Evolutionary conservation across 2,888 invertebrate genomes (phyloP), one percentile per base, ranked within the genome.

Genomic region (Seira musarum): DNA sequence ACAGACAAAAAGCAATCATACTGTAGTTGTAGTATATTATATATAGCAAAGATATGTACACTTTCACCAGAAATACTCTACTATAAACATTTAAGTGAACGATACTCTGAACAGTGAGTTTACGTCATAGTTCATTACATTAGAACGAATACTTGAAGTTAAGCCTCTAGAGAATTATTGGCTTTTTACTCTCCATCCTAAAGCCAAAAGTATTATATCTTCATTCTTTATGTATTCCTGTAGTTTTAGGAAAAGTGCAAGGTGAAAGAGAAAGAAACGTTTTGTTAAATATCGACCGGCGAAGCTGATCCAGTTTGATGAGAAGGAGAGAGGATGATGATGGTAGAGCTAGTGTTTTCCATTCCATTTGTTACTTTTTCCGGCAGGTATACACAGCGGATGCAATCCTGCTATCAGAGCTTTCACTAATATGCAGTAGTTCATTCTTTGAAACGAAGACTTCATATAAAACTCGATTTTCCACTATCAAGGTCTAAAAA

Each of bases 211-310:
- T 30, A 30, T 30, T n/a, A 30, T 30, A 30, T 30, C 30, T 30
- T n/a, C n/a, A n/a, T n/a, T n/a, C n/a, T n/a, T n/a, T n/a, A n/a
- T n/a, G n/a, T n/a, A n/a, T n/a, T n/a, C n/a, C n/a, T n/a, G n/a
- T n/a, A n/a, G n/a, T n/a, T n/a, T n/a, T n/a, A n/a, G n/a, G n/a
- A 65, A 65, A 24, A 35, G 35, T 30, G 30, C 49, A 67, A 40
- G 21, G n/a, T 66, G 40, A 24, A 17, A 21, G 67, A 67, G 21
- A 22, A 35, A 65, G 65, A n/a, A 19, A 10, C 60, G n/a, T 25
- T 19, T 72, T 63, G 49, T 22, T 64, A 73, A 73, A 73, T 73
- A 73, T 73, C 66, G 73, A 73, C 66, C 73, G 65, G 40, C 65
- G 30, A 53, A 53, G 73, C 66, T 73, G 68, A 68, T 68, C 21